A percentile compares a stretch with the other conserved stretches of the same genome.
Evolutionary conservation across 2,888 invertebrate genomes (phyloP).

Genomic region (Drosophila pseudotalamancana): DNA sequence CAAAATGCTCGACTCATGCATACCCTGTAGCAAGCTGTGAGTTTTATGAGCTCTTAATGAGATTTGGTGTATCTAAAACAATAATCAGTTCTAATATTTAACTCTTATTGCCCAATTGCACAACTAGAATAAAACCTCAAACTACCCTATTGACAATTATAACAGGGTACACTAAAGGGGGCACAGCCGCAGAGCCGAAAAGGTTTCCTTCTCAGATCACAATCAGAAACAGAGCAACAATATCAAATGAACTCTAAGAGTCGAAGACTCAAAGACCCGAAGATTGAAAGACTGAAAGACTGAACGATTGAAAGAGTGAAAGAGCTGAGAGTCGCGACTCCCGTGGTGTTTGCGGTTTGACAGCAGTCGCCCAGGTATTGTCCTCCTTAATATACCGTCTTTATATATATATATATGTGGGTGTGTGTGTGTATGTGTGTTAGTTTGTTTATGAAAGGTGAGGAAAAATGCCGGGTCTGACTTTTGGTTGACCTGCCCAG

Average conservation of each 20-base stretch:
- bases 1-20: background rate
- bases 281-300: too few relatives aligned
- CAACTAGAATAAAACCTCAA: too few relatives aligned
- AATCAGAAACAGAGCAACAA: constrained; percentile 62
- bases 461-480: constrained; percentile 46
- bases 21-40: background rate
- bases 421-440: constrained; percentile 13
- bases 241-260: constrained; percentile 58
- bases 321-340: constrained; percentile 43
- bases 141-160: too few relatives aligned
- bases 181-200: constrained; percentile 42
- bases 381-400: constrained; percentile 12
- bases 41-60: too few relatives aligned
- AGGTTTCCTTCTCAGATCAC: constrained; percentile 63
- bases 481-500: constrained; percentile 57
- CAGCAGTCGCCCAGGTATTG: constrained; percentile 32
- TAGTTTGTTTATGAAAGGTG: constrained; percentile 53
- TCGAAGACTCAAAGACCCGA: too few relatives aligned
- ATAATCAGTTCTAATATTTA: too few relatives aligned
- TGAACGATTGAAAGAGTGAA: constrained; percentile 12
- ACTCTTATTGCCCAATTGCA: too few relatives aligned
- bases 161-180: constrained; percentile 16
- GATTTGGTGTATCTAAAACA: too few relatives aligned
- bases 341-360: constrained; percentile 69
- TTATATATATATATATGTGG: background rate